Base-by-base conservation (phyloP, 2,888 invertebrate genomes). In the Euspilapteryx auroguttella region DNA sequence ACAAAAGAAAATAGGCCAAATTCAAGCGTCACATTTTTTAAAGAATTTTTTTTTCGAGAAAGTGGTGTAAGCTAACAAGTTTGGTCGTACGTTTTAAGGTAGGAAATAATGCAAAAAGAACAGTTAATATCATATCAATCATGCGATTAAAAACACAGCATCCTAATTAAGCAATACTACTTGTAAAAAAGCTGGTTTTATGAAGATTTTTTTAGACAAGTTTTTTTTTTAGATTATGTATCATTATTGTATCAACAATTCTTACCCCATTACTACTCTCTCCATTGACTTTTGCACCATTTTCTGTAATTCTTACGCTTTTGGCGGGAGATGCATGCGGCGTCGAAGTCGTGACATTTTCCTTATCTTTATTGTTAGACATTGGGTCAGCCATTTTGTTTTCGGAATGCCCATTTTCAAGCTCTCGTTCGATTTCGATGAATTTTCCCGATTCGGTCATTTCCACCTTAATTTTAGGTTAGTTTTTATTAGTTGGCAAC, bases 401-500 rank as follows among this genome's bases (percentile, higher is more conserved):
- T 20, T 10, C 33, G 32, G 34, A 32, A 14, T 37, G 39, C 10
- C 33, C 41, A 7, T 56, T 52, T 24, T 37, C 33, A n/a, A 42
- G 42, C 3, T 62, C 58, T 14, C 61, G 52, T 37, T 78, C 77
- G 28, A 76, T 63, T 55, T 77, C 77, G 50, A 78, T 68, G 63
- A 78, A 78, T 47, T 73, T 75, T 10, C 76, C 76, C 37, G 69
- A 63, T 41, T 68, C 64, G 24, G 75, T 76, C 49, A 76, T 41
- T 71, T 77, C 76, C 37, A 76, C 73, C 77, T 76, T 71, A 37
- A 45, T 45, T 47, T 36, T 21, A 32, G 31, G 65, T 69, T 69
- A 68, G 69, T 64, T 42, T 25, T 25, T 25, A 20, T 29, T 29
- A 25, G 29, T 29, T 49, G 49, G 53, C 44, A 55, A 58, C 62